Conservation (phyloP, 2,888 invertebrate genomes). For the Drosophila melanocephala region DNA sequence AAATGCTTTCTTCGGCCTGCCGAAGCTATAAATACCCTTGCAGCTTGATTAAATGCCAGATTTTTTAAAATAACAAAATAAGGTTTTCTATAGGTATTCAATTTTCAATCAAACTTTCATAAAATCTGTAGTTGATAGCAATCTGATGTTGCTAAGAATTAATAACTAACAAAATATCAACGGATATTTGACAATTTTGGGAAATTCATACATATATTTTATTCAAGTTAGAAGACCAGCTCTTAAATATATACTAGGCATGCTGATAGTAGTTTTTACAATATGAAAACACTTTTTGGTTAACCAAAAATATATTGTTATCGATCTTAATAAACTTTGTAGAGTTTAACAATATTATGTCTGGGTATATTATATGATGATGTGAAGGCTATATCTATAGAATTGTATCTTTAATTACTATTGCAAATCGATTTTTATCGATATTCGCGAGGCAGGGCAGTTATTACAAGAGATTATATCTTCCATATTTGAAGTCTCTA, state of each 20-base stretch:
- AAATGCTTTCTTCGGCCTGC: constrained; percentile 21
- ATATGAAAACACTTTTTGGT: background rate
- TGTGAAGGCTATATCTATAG: too few species aligned
- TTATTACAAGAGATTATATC: too few species aligned
- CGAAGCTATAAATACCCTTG: constrained; percentile 34
- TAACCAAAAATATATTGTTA: background rate
- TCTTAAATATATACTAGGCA: background rate
- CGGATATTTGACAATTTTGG: background rate
- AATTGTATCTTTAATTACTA: background rate
- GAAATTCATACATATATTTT: background rate
- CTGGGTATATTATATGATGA: too few species aligned
- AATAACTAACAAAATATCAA: background rate
- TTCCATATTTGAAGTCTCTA: background rate
- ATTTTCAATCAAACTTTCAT: background rate
- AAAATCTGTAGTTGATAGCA: background rate
- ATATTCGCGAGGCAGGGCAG: background rate
- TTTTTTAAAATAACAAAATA: background rate
- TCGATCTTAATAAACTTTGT: background rate
- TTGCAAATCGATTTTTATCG: background rate
- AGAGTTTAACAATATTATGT: background rate
- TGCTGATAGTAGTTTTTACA: background rate
- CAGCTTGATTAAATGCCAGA: background rate
- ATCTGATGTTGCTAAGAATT: background rate
- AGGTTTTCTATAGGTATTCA: background rate
- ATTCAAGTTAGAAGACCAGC: background rate